phyloP scores from a whole-genome alignment of 1,140 invertebrate genomes.

The Eufriesea mexicana region DNA sequence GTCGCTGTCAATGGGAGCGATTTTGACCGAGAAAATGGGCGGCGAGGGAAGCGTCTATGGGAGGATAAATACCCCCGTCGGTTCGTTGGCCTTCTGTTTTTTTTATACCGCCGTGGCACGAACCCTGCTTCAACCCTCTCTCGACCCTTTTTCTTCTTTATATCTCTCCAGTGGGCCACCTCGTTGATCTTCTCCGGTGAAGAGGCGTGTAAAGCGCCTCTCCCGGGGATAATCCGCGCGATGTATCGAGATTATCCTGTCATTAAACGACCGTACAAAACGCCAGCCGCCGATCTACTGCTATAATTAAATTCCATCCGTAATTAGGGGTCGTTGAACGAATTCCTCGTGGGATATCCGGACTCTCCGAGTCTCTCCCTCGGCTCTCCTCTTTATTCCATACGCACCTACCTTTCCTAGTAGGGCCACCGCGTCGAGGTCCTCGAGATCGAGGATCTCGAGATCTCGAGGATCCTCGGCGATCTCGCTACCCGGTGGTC shows the following conservation, averaged over 20 bases:
- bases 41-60: background rate
- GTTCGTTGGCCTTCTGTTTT: conserved; percentile 27
- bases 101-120: conserved; percentile 6
- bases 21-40: conserved; percentile 10
- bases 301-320: background rate
- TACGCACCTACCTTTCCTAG: conserved; percentile 7
- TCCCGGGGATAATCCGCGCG: conserved; percentile 34
- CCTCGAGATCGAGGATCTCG: conserved; percentile 13
- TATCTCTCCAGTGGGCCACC: conserved; percentile 52
- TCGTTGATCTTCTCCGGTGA: conserved; percentile 50
- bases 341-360: background rate
- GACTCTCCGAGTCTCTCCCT: no score
- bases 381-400: conserved; percentile 17
- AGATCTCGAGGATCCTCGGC: conserved; percentile 8
- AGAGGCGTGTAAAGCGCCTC: conserved; percentile 45
- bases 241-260: conserved; percentile 36
- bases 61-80: conserved; percentile 35
- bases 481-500: background rate
- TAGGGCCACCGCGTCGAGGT: conserved; percentile 26
- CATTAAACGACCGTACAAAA: background rate
- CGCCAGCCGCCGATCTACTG: background rate
- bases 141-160: conserved; percentile 51
- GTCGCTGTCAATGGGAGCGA: no score
- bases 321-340: background rate
- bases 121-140: conserved; percentile 51